Conservation (phyloP, 2,113 vertebrate genomes). For the Galemys pyrenaicus region DNA sequence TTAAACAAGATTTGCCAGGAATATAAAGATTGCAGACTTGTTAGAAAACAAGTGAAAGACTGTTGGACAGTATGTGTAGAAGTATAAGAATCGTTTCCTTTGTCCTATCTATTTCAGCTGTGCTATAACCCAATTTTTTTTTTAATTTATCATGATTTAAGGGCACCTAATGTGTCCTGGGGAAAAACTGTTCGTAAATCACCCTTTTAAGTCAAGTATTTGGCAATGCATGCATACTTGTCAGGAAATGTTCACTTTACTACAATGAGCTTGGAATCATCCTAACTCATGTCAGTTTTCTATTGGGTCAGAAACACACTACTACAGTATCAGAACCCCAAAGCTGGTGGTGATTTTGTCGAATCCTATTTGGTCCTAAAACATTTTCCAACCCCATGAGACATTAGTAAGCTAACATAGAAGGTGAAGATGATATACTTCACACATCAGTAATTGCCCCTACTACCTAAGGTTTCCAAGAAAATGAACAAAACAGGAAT, state of each 20-base stretch:
- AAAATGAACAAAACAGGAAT: neutral
- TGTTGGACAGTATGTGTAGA: neutral
- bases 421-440: neutral
- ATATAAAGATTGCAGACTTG: neutral
- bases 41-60: neutral
- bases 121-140: neutral
- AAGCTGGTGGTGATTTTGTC: neutral
- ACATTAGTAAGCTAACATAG: neutral
- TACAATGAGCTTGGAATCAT: slow-evolving; percentile 34
- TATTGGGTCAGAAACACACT: neutral
- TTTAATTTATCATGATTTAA: neutral
- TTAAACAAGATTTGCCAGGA: slow-evolving; percentile 40
- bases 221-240: neutral
- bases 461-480: neutral
- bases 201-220: slow-evolving; percentile 39
- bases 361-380: neutral
- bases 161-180: slow-evolving; percentile 34
- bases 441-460: neutral
- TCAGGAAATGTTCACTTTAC: slow-evolving; percentile 46
- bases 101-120: slow-evolving; percentile 26
- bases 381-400: neutral
- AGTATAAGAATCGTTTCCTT: slow-evolving; percentile 12
- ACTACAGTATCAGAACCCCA: neutral
- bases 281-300: slow-evolving; percentile 23
- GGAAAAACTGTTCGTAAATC: neutral